Evolutionary conservation across 1,140 invertebrate genomes (phyloP), one percentile per base, ranked within the genome.

Genomic region (Archivesica marissinica): DNA sequence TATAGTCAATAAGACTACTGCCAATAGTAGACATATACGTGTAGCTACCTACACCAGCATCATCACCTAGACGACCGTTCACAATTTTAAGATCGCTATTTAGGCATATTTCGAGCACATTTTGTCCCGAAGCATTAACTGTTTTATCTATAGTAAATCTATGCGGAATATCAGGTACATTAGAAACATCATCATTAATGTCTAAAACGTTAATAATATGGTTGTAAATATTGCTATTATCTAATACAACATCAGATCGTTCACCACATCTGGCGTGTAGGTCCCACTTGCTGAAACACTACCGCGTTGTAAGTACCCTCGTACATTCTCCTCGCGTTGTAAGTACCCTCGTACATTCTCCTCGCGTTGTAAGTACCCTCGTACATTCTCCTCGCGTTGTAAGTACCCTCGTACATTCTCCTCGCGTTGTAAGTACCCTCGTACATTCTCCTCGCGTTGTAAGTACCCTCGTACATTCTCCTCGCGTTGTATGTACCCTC

Each of bases 1-100:
- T 30, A 54, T 44, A 74, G n/a, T 30, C 72, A 54, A 75, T 75
- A 7, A 35, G n/a, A 35, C 47, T 75, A 11, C 38, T 75, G 2
- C 72, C 72, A 17, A 25, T 75, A 6, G 39, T 30, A 28, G 72
- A 52, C 44, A 75, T 74, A 38, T 23, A 75, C 23, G 44, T 52
- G 33, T 50, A 52, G 30, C 41, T 28, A 3, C 47, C 47, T 28
- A 30, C 30, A 17, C 25, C 44, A 17, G 72, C 72, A 75, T 75
- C 39, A 0, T 52, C n/a, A 0, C 44, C 72, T 2, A 38, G 13
- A 28, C 72, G 39, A 15, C 72, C 75, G 44, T 61, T 77, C 38
- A 41, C 54, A n/a, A 59, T 52, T 30, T 28, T 11, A 11, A 75
- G 23, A 75, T 75, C 39, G 47, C 44, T 52, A 44, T 35, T 75